These are phyloP conservation scores for Climacteris rufus DNA, from an alignment of 2,113 vertebrate species.

Conservation along the genomic window DNA sequence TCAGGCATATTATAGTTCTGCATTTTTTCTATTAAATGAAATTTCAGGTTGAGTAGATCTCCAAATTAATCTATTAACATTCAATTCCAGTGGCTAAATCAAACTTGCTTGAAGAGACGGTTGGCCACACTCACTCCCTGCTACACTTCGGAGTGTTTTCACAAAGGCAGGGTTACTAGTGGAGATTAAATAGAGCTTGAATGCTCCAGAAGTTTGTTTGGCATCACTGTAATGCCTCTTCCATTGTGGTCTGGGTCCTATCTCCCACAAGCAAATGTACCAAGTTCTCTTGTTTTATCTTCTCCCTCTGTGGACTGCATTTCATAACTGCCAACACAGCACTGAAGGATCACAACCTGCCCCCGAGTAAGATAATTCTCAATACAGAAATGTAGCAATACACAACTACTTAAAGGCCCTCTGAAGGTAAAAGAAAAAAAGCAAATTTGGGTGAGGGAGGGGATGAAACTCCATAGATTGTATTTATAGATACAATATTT, in stretches of 20 bases:
- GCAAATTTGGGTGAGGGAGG: neutral
- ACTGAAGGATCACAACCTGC: neutral
- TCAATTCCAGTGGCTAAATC: conserved; percentile 42
- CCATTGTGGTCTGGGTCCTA: neutral
- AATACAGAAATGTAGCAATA: neutral
- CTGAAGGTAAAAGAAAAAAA: neutral
- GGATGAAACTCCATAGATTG: neutral
- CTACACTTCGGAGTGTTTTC: neutral
- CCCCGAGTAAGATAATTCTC: neutral
- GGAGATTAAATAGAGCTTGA: conserved; percentile 7
- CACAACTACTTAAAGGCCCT: neutral
- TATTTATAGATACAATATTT: no score
- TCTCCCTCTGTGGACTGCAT: neutral
- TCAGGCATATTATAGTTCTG: conserved; percentile 2
- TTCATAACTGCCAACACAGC: neutral
- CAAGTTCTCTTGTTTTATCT: neutral
- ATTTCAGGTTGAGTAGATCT: conserved; percentile 61
- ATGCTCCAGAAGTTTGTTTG: neutral
- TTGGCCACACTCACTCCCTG: neutral
- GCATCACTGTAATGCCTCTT: neutral
- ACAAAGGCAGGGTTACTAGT: neutral
- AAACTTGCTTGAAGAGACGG: conserved; percentile 25
- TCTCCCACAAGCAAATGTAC: neutral
- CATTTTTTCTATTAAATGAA: conserved; percentile 29
- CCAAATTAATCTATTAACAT: conserved; percentile 62